Evolutionary conservation across 2,113 vertebrate species (phyloP), one percentile per base, ranked within the genome.

Genomic region (Syrrhaptes paradoxus): DNA sequence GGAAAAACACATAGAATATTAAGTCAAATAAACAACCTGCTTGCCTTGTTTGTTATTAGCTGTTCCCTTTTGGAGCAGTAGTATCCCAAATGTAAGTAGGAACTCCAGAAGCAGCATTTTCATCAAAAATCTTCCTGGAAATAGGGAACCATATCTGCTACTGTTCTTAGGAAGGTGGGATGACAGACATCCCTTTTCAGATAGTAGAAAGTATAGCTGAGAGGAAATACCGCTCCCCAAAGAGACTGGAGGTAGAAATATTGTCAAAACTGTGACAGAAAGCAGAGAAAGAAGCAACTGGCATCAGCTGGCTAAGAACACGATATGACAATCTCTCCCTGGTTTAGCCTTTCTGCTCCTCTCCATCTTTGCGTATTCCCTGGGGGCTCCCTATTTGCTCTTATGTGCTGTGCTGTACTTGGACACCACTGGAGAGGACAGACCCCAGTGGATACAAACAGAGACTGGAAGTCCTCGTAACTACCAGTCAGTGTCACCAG

Each of bases 261-360:
- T 2, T 91, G 46, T 58, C 34, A 76, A 61, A 71, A 45, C 3
- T 1, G 24, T 79, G 32, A 10, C 32, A 65, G 19, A 38, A 32
- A 61, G 36, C 41, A 6, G 16, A 70, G n/a, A 87, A 49, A 59
- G 43, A 63, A 67, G 17, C 45, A 72, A 9, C 62, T 87, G 26
- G 11, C 16, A 73, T 73, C 48, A 62, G 24, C 38, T 43, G 41
- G 9, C 41, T 68, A 6, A 29, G 43, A 29, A 24, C 21, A 22
- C 1, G 3, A 1, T 34, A 29, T 18, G 72, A 32, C 13, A 45
- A 0, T 73, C 32, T 67, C 55, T 73, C 25, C 10, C 21, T 81
- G 8, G 3, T 80, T 80, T 80, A 17, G 63, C 10, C 9, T 71
- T 88, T 52, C 9, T 66, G 48, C 59, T 57, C 22, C 43, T 51